A percentile compares a stretch with the other conserved stretches of the same genome.
These are phyloP conservation scores for Porites australiensis DNA, from an alignment of 64 coral and sea anemone species.

Conservation along the genomic window DNA sequence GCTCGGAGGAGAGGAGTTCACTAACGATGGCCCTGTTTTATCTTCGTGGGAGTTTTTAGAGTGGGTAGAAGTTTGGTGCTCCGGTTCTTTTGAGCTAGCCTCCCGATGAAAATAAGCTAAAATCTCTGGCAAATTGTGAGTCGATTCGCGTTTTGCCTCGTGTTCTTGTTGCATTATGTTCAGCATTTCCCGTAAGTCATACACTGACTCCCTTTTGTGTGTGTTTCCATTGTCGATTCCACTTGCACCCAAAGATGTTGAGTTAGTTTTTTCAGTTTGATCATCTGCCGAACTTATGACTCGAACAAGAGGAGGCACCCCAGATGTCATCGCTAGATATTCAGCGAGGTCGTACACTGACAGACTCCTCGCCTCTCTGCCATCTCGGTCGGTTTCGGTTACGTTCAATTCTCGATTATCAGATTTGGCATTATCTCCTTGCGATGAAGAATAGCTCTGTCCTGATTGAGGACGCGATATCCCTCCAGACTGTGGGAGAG, in stretches of 20 bases:
- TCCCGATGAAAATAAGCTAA: constrained; percentile 66
- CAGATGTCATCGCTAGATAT: constrained; percentile 60
- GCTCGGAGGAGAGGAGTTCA: not conserved
- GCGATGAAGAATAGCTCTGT: not conserved
- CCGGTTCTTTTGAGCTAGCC: not conserved
- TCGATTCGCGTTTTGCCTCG: constrained; percentile 50
- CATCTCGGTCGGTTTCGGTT: not conserved
- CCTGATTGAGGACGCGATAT: constrained; percentile 22
- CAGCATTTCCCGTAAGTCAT: constrained; percentile 65
- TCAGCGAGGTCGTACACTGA: constrained; percentile 87
- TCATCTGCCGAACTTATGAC: not conserved
- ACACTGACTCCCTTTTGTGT: constrained; percentile 12
- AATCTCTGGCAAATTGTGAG: constrained; percentile 71
- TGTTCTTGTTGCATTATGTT: constrained; percentile 38
- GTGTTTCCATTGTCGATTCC: not conserved
- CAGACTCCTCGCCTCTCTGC: constrained; percentile 35
- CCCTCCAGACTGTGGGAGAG: constrained; percentile 3
- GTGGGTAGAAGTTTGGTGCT: not conserved
- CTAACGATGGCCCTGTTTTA: not conserved
- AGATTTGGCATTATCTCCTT: not conserved
- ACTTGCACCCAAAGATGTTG: not conserved
- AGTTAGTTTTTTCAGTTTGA: not conserved
- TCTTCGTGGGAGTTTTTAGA: not conserved
- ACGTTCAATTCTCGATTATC: not conserved
- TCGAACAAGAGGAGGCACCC: constrained; percentile 16